Evolutionary conservation across 2,888 invertebrate species (phyloP), one percentile per base, ranked within the genome.

Genomic region (Chrysolina oricalcia): DNA sequence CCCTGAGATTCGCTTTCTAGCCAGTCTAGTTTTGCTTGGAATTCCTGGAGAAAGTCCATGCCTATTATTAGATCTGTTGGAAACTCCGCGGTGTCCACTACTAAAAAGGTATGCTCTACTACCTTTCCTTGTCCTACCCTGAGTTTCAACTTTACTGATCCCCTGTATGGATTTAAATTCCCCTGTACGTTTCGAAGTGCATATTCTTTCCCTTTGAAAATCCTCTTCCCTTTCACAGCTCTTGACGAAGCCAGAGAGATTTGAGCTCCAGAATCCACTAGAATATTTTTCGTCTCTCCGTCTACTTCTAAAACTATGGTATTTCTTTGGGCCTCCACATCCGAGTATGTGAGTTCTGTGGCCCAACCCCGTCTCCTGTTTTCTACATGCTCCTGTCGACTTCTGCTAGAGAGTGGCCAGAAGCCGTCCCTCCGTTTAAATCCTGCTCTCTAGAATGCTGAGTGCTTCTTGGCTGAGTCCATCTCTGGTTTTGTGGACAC

Each of bases 11-110:
- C 15, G 13, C n/a, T 17, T 27, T 4, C n/a, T 9, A 0, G n/a
- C 1, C 15, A 35, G 15, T 27, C 23, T 8, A 62, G 17, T 5
- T 62, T 62, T 8, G 21, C 62, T 2, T 27, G 11, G 9, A 21
- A 62, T 21, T 62, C 5, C 15, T 62, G 62, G 9, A 62, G 15
- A 15, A 62, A 62, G 27, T 62, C 62, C 15, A 62, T n/a, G 10
- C 62, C 35, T 1, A 62, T 0, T 27, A 62, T 11, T 0, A 35
- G 11, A 23, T 35, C 21, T n/a, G 62, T 62, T 11, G 23, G 10
- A 1, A 62, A 62, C 1, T 27, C 17, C 5, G 27, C 27, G 5
- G 5, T 27, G 27, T 27, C 27, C 5, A 27, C 27, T 3, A 27
- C 5, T 5, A 27, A 27, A 27, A 27, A 27, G 2, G 5, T 5